A percentile compares a stretch with the other conserved stretches of the same genome.
Conservation (phyloP, 2,113 vertebrate species). For the Mus pahari region DNA sequence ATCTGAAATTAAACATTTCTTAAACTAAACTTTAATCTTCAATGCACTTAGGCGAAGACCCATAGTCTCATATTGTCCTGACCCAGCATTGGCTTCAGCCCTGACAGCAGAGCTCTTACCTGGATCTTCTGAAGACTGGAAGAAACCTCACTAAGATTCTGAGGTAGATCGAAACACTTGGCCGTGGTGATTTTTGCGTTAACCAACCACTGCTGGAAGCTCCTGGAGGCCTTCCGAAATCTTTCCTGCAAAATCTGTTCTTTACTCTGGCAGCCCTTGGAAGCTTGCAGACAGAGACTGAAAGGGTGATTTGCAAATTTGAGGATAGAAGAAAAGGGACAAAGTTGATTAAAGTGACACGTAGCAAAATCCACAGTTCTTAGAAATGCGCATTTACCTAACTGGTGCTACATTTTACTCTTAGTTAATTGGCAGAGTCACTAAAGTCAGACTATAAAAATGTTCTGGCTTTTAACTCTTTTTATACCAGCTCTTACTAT, state of each 20-base stretch:
- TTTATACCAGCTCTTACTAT: not conserved
- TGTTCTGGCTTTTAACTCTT: not conserved
- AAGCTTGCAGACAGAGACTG: slow-evolving; percentile 96
- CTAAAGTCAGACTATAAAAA: not conserved
- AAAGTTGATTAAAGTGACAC: slow-evolving; percentile 31
- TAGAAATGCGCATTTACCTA: not conserved
- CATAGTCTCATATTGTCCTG: not conserved
- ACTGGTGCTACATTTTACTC: not conserved
- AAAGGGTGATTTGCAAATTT: slow-evolving; percentile 62
- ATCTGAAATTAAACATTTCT: slow-evolving; percentile 24
- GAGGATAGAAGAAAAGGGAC: slow-evolving; percentile 43
- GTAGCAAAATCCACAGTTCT: not conserved
- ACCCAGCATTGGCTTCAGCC: not conserved
- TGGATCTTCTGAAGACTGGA: slow-evolving; percentile 94
- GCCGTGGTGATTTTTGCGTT: slow-evolving; percentile 95
- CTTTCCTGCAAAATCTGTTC: slow-evolving; percentile 96
- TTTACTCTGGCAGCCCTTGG: slow-evolving; percentile 96
- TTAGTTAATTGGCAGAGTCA: not conserved
- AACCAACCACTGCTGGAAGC: slow-evolving; percentile 98
- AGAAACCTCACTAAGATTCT: slow-evolving; percentile 92
- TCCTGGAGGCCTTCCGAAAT: slow-evolving; percentile 92
- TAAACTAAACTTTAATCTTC: not conserved
- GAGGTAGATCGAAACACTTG: slow-evolving; percentile 96
- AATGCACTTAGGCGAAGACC: not conserved
- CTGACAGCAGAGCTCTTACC: slow-evolving; percentile 84